A percentile compares a stretch with the other conserved stretches of the same genome.
Conservation (phyloP, 2,888 invertebrate genomes). For the Hartigia nigra region DNA sequence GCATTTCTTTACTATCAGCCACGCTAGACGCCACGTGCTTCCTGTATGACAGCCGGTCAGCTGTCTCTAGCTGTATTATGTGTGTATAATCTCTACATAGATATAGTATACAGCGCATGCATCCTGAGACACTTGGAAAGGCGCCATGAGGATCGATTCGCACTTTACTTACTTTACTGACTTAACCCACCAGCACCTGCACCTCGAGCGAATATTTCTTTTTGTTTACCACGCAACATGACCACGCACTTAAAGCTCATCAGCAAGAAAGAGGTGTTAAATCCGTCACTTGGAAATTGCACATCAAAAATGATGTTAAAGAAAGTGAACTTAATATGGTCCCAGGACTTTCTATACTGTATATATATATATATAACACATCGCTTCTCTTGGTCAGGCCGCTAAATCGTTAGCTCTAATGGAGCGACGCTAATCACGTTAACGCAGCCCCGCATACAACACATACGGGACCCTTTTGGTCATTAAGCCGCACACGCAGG, state of each 20-base stretch:
- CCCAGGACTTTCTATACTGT: not conserved
- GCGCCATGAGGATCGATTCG: not conserved
- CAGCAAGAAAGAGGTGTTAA: not conserved
- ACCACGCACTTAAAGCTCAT: not conserved
- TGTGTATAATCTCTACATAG: not conserved
- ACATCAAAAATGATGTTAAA: not conserved
- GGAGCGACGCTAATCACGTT: conserved; percentile 48
- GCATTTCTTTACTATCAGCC: not conserved
- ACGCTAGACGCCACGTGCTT: not conserved
- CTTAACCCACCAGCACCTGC: not conserved
- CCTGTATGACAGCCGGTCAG: not conserved
- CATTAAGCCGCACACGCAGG: conserved; percentile 34
- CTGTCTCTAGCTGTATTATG: not conserved
- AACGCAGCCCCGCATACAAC: conserved; percentile 26
- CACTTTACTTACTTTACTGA: not conserved
- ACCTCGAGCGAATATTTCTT: not conserved
- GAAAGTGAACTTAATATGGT: not conserved
- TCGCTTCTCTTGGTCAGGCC: not conserved
- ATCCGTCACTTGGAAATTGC: not conserved
- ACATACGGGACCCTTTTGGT: conserved; percentile 38
- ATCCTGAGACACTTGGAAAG: not conserved
- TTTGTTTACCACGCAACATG: not conserved
- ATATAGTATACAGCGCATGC: not conserved
- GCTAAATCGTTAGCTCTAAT: conserved; percentile 33
- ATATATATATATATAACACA: not conserved